These are phyloP conservation scores for Aurelia sp. DNA, from an alignment of 30 jellyfish, hydroid and myxozoan species.

Conservation along the genomic window DNA sequence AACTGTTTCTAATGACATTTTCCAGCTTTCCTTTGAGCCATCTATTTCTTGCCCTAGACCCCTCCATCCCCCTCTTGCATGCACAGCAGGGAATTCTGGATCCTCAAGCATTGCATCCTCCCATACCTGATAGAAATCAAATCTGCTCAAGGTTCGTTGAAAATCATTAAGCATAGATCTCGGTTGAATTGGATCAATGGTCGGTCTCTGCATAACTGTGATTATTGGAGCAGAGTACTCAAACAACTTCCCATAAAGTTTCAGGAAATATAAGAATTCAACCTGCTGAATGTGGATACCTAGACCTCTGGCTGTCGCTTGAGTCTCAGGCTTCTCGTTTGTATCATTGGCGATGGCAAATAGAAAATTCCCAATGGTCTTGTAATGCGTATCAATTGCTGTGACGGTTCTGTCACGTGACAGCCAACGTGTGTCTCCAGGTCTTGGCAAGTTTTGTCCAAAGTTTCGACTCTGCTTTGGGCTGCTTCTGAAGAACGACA, in stretches of 20 bases:
- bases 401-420: conserved; percentile 9
- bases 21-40: conserved; percentile 59
- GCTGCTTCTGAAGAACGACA: too few species aligned
- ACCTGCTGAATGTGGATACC: conserved; percentile 26
- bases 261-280: conserved; percentile 18
- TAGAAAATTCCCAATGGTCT: too few species aligned
- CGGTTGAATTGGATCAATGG: conserved; percentile 34
- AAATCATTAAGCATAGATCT: conserved; percentile 38
- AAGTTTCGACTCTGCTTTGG: conserved; percentile 5
- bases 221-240: conserved; percentile 52
- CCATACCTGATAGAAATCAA: conserved; percentile 35
- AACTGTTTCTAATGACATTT: too few species aligned
- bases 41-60: conserved; percentile 38
- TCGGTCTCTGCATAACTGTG: conserved; percentile 59
- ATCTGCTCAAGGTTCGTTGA: conserved; percentile 35
- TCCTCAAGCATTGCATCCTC: conserved; percentile 46
- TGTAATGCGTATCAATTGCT: too few species aligned
- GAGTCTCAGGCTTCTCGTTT: too few species aligned
- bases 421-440: too few species aligned
- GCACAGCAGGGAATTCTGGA: too few species aligned
- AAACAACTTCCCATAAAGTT: conserved; percentile 26
- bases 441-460: conserved; percentile 31
- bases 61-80: conserved; percentile 48
- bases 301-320: too few species aligned
- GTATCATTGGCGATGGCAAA: too few species aligned